Evolutionary conservation across 2,888 invertebrate genomes (phyloP).

Genomic region (Cryptocephalus moraei): DNA sequence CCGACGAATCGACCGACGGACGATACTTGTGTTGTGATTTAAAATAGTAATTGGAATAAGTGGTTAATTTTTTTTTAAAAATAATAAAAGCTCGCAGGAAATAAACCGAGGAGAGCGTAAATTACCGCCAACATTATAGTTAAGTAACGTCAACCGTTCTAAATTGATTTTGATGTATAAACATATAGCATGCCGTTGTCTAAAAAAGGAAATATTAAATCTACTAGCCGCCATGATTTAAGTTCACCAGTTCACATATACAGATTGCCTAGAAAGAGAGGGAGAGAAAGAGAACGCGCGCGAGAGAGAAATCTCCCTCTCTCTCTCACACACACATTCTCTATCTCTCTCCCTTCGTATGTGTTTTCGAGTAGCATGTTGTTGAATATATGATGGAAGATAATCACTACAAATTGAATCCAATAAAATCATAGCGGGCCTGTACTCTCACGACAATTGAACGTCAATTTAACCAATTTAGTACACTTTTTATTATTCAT

Average conservation of each 20-base stretch:
- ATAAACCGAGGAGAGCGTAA: slow-evolving; percentile 13
- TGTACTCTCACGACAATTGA: slow-evolving; percentile 39
- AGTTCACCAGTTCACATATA: slow-evolving; percentile 8
- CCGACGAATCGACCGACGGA: too few species aligned
- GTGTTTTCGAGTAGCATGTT: slow-evolving; percentile 9
- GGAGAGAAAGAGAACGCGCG: background rate
- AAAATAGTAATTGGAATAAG: too few species aligned
- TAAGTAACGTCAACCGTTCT: slow-evolving; percentile 16
- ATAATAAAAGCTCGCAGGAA: slow-evolving; percentile 1
- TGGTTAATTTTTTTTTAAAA: too few species aligned
- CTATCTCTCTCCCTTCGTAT: too few species aligned
- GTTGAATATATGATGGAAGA: slow-evolving; percentile 20
- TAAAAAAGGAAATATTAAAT: slow-evolving; percentile 27
- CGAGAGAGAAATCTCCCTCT: slow-evolving; percentile 13
- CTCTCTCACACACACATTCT: slow-evolving; percentile 16
- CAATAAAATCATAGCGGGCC: slow-evolving; percentile 32
- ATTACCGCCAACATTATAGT: slow-evolving; percentile 16
- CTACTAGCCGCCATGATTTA: slow-evolving; percentile 18
- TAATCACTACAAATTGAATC: slow-evolving; percentile 38
- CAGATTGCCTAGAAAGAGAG: background rate
- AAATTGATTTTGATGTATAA: slow-evolving; percentile 21
- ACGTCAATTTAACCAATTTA: slow-evolving; percentile 40
- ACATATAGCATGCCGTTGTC: slow-evolving; percentile 18
- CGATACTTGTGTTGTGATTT: too few species aligned
- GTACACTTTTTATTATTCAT: slow-evolving; percentile 39